Base-by-base conservation (phyloP, 30 jellyfish, hydroid and myxozoan species). In the Chironex yamaguchii region DNA sequence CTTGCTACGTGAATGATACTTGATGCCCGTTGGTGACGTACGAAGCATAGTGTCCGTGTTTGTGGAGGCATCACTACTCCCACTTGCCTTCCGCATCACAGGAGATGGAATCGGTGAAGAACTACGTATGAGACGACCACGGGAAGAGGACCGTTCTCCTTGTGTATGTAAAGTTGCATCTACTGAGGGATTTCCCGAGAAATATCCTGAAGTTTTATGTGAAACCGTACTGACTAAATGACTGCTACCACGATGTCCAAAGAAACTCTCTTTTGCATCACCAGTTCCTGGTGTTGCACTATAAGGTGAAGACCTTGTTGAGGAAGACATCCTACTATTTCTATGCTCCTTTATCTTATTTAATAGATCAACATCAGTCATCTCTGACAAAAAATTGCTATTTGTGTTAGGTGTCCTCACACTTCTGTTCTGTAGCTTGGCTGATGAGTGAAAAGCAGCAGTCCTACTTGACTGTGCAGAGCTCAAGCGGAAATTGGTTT, bases 121-220 rank as follows among this genome's bases (percentile, higher is more conserved):
- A 6, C 9, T 42, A 42, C 58, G 58, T 17, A 42, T 17, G 9
- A 17, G 58, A 9, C 58, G 13, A 42, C 17, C 58, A n/a, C n/a
- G n/a, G n/a, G n/a, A n/a, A n/a, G n/a, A n/a, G n/a, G n/a, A n/a
- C 17, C 58, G 13, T 17, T 42, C 58, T 17, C 9, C 9, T 6
- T 42, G 17, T 42, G 58, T 42, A 17, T 42, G 58, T 6, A 6
- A 9, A 42, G 13, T 9, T 42, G 9, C 58, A 6, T 17, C 17
- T 9, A 42, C 9, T 9, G 58, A 42, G 13, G 58, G 25, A 32
- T 32, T 52, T 3, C 76, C 96, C 4, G 96, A 86, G 25, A 73
- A 82, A 36, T 86, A 86, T 32, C 96, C 96, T 0, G 96, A 86
- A 11, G 96, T 86, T 53, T 89, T 76, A 0, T 52, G 96, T 14